These are phyloP conservation scores for Phodopus roborovskii DNA, from an alignment of 2,113 vertebrate species.

Conservation along the genomic window DNA sequence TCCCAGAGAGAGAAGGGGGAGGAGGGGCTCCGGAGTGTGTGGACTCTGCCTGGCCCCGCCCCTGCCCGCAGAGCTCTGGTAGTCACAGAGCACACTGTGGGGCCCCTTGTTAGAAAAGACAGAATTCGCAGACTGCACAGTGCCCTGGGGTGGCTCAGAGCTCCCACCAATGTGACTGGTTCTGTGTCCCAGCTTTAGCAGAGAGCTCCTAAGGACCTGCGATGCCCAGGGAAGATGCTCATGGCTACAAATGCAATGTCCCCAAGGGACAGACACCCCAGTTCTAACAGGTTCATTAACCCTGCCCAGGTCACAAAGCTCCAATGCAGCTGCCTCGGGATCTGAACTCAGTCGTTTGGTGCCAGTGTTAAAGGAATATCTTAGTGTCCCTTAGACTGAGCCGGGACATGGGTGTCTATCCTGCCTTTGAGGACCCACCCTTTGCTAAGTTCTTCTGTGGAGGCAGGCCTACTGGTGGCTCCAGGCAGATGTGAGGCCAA, in stretches of 20 bases:
- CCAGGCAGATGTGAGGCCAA: neutral
- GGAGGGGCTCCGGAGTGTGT: neutral
- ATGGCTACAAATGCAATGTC: neutral
- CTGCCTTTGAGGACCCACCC: neutral
- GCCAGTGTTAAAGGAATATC: neutral
- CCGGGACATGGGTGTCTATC: neutral
- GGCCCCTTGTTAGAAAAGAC: neutral
- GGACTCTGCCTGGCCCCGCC: neutral
- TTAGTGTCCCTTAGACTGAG: neutral
- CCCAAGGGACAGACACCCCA: neutral
- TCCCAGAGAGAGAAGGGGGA: slow-evolving; percentile 29
- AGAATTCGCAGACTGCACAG: neutral
- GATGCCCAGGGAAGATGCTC: neutral
- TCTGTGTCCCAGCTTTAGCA: neutral
- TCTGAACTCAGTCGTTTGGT: neutral
- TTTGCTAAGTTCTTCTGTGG: neutral
- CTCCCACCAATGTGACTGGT: neutral
- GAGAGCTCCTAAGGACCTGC: neutral
- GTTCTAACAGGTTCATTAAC: neutral
- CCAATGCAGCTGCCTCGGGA: too few relatives aligned
- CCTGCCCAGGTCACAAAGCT: neutral
- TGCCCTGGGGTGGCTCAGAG: neutral
- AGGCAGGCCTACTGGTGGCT: neutral
- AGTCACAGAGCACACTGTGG: neutral
- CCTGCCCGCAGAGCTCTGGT: neutral